Evolutionary conservation across 2,113 vertebrate species (phyloP).

Genomic region (Etia nguti): DNA sequence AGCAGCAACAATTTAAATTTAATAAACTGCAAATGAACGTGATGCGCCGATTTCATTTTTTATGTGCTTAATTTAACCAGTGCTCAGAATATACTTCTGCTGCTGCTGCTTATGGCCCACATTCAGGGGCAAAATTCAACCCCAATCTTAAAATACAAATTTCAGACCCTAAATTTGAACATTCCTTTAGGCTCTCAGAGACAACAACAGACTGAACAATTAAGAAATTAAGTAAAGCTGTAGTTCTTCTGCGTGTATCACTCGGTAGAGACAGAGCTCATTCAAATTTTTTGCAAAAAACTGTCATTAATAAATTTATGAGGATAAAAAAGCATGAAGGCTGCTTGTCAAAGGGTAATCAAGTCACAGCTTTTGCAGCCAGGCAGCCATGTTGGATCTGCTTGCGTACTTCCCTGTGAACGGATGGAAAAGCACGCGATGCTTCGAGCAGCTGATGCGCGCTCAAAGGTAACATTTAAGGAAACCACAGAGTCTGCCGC

Average conservation of each 20-base stretch:
- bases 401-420: not conserved
- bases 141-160: not conserved
- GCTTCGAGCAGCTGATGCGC: not conserved
- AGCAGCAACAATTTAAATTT: not conserved
- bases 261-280: accelerated
- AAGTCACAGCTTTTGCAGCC: not conserved
- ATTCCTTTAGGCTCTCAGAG: accelerated
- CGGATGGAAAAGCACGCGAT: not conserved
- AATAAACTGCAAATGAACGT: too few species aligned
- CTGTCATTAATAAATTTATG: not conserved
- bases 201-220: accelerated
- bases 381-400: not conserved
- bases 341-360: not conserved
- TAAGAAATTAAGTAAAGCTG: not conserved
- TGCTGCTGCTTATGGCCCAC: accelerated
- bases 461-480: not conserved
- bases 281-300: not conserved
- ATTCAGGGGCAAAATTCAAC: not conserved
- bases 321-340: accelerated
- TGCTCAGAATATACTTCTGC: not conserved
- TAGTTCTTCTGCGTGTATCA: accelerated
- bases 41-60: not conserved
- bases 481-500: not conserved
- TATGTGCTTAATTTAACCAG: not conserved
- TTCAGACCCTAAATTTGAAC: not conserved